Evolutionary conservation across 2,113 vertebrate genomes (phyloP), one percentile per base, ranked within the genome.

Genomic region (Montifringilla adamsi): DNA sequence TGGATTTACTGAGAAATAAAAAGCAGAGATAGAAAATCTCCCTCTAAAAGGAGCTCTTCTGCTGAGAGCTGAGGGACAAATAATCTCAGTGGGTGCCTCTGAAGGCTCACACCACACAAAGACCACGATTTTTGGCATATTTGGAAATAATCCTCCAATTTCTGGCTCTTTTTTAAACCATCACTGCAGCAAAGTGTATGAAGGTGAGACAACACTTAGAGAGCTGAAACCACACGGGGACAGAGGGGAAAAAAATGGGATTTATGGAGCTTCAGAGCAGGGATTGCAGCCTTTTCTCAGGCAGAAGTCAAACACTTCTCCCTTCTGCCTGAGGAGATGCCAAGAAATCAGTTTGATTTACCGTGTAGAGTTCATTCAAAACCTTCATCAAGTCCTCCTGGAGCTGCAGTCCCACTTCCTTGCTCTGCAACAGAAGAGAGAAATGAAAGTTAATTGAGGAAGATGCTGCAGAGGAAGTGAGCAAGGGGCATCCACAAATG

Each of bases 301-400:
- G 18, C 89, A 82, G 59, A 90, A 89, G 69, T 88, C 92, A 91
- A 96, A 95, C 43, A 26, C 92, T 89, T 87, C 84, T 86, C 89
- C 92, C 87, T 73, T 27, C 35, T 75, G 90, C 75, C 76, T 50
- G 85, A 85, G 88, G 86, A 81, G 94, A 28, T 12, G 93, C 89
- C 94, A 89, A 82, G 81, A 79, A 82, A 44, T 59, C 56, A 37
- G 28, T 13, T 16, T 23, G 89, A 97, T 97, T 99, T 98, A 99
- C 99, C 98, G 99, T 98, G 96, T 99, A 99, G 70, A 99, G 99
- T 77, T 99, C 99, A 78, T 99, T 99, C 93, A 99, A 96, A 93
- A 99, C 99, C 97, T 99, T 99, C 98, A 99, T 98, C 98, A 99
- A 94, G 95, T 99, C 99, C 90, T 99, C 99, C 93, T 99, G 99